Evolutionary conservation across 2,888 invertebrate genomes (phyloP), one percentile per base, ranked within the genome.

Genomic region (Opisthograptis luteolata): DNA sequence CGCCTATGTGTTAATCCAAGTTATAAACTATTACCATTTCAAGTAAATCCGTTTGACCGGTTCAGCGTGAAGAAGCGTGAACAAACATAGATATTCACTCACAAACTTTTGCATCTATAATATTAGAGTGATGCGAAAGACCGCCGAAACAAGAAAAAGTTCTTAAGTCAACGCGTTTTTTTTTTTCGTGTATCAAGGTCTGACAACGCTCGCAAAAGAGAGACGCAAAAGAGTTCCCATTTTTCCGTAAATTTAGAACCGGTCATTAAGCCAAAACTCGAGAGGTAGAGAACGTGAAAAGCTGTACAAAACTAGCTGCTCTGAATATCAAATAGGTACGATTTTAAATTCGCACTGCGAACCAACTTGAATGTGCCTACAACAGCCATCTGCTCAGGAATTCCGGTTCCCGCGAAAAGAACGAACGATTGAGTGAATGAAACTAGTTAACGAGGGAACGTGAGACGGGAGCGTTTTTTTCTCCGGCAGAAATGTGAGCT

Each of bases 361-460:
- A 12, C 10, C 39, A 8, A 36, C 22, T 36, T 31, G 25, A 19
- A 39, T 15, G 43, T 37, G 37, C 25, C 37, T 39, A 41, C 37
- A 28, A 9, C 15, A 34, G 35, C 12, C 30, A 48, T 49, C 35
- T 40, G 48, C 17, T 35, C 40, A 28, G 40, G 52, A 52, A 43
- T 53, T 45, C 31, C 41, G 28, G 8, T n/a, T 41, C 28, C 34
- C 27, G 27, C 17, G 37, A 19, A 10, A 39, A 14, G 48, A 48
- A 43, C 41, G 47, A 51, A 42, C 36, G 54, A 58, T 52, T 51
- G 68, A 72, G 47, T 73, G 73, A 75, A 73, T 74, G 73, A 64
- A 70, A 73, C 66, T 76, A 64, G 75, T 70, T 77, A 76, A 72
- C 77, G 73, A 73, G 68, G 61, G 49, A 53, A 59, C 55, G 46